phyloP scores from a whole-genome alignment of 2,888 invertebrate species.

The Teinopalpus imperialis region DNA sequence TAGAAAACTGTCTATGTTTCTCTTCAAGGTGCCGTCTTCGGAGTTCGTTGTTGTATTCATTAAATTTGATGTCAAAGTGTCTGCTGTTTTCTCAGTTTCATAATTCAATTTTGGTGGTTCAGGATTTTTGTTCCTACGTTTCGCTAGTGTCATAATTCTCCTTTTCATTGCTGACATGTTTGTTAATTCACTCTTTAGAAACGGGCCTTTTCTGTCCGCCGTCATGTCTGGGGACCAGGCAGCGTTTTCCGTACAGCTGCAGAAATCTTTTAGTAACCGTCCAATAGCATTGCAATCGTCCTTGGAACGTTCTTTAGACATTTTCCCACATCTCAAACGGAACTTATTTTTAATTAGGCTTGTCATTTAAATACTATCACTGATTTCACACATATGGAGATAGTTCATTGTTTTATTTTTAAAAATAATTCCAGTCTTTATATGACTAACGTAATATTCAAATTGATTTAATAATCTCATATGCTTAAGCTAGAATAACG shows the following conservation, averaged over 20 bases:
- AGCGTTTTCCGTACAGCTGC: slow-evolving; percentile 76
- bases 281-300: slow-evolving; percentile 72
- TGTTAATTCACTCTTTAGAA: slow-evolving; percentile 70
- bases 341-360: slow-evolving; percentile 27
- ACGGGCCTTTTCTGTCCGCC: slow-evolving; percentile 62
- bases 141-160: slow-evolving; percentile 68
- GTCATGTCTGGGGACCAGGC: slow-evolving; percentile 79
- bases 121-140: slow-evolving; percentile 55
- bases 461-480: too few relatives aligned
- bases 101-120: slow-evolving; percentile 55
- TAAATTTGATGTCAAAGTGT: slow-evolving; percentile 63
- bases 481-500: too few relatives aligned
- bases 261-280: slow-evolving; percentile 72
- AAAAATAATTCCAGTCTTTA: too few relatives aligned
- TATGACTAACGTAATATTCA: too few relatives aligned
- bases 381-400: not conserved
- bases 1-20: slow-evolving; percentile 69
- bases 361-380: slow-evolving; percentile 26
- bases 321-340: slow-evolving; percentile 41
- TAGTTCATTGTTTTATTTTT: too few relatives aligned
- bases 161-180: slow-evolving; percentile 74
- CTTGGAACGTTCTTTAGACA: slow-evolving; percentile 61
- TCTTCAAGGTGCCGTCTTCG: slow-evolving; percentile 61
- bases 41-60: slow-evolving; percentile 67
- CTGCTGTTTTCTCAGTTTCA: slow-evolving; percentile 40